These are phyloP conservation scores for Cheilinus undulatus DNA, from an alignment of 2,113 vertebrate genomes.

Conservation along the genomic window DNA sequence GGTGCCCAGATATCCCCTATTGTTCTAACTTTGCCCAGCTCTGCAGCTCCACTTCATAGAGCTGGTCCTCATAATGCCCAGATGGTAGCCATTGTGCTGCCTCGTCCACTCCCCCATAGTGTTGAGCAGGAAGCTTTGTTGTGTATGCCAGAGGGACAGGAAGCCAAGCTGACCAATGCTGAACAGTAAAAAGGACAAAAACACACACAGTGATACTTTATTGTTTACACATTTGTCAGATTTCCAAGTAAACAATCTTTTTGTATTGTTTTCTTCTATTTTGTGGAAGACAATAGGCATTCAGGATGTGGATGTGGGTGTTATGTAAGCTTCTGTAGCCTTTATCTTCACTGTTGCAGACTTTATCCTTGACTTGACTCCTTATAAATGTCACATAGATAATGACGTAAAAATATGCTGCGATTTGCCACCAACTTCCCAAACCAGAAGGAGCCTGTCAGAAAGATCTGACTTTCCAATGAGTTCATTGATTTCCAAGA, in stretches of 20 bases:
- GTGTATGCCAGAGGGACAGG: slow-evolving; percentile 79
- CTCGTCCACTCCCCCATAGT: slow-evolving; percentile 69
- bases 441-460: slow-evolving; percentile 3
- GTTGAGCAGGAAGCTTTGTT: slow-evolving; percentile 83
- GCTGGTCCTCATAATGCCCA: slow-evolving; percentile 77
- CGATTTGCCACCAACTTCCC: slow-evolving; percentile 2
- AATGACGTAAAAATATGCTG: slow-evolving; percentile 11
- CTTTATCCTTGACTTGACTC: not conserved
- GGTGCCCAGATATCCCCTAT: slow-evolving; percentile 68
- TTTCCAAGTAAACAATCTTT: slow-evolving; percentile 1
- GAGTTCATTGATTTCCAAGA: slow-evolving; percentile 42
- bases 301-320: not conserved
- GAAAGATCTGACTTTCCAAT: slow-evolving; percentile 38
- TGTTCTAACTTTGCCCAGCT: slow-evolving; percentile 72
- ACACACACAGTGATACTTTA: slow-evolving; percentile 47
- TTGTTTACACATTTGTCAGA: slow-evolving; percentile 38
- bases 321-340: not conserved
- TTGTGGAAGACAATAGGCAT: not conserved
- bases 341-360: slow-evolving; percentile 13
- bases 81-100: slow-evolving; percentile 85
- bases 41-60: slow-evolving; percentile 70
- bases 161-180: slow-evolving; percentile 73
- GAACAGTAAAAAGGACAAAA: slow-evolving; percentile 63
- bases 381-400: not conserved
- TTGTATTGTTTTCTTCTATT: slow-evolving; percentile 8